Evolutionary conservation across 1,140 invertebrate species (phyloP), one percentile per base, ranked within the genome.

Genomic region (Dinoponera quadriceps): DNA sequence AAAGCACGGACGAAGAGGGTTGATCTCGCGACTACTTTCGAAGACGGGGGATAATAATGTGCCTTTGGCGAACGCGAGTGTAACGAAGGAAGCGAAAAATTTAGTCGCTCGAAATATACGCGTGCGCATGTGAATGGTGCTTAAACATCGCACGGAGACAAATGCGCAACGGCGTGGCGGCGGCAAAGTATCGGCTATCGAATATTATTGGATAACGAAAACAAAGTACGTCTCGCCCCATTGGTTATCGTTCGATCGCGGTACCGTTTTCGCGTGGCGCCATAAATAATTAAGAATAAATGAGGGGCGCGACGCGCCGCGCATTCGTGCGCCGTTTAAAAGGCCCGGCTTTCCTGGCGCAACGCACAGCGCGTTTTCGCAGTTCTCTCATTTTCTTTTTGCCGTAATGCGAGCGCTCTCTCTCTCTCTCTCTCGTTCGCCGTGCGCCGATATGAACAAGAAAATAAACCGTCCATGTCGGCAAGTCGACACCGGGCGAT

Each of bases 391-490:
- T 44, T 49, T 73, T 63, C 82, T 65, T 78, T 65, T 18, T 25
- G 16, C n/a, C 25, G 38, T 63, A 63, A 75, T 25, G 13, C 22
- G n/a, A n/a, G n/a, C n/a, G n/a, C n/a, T n/a, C n/a, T n/a, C n/a
- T n/a, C n/a, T n/a, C n/a, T n/a, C n/a, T n/a, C n/a, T n/a, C n/a
- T n/a, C n/a, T n/a, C n/a, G n/a, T n/a, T n/a, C n/a, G 16, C 44
- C 29, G n/a, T 16, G 20, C 27, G 22, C 33, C 60, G 62, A 68
- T 71, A 71, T 18, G 51, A 55, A 71, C 68, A 85, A 29, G 51
- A 74, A 86, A 86, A 86, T 73, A 85, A 86, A 83, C 85, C 27
- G 65, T 55, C 2, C 33, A 48, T 66, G 63, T 85, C 83, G 80
- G 69, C 77, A 55, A 49, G n/a, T 29, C 55, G 27, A 48, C 18